Evolutionary conservation across 2,113 vertebrate genomes (phyloP), one percentile per base, ranked within the genome.

Genomic region (Aptenodytes forsteri): DNA sequence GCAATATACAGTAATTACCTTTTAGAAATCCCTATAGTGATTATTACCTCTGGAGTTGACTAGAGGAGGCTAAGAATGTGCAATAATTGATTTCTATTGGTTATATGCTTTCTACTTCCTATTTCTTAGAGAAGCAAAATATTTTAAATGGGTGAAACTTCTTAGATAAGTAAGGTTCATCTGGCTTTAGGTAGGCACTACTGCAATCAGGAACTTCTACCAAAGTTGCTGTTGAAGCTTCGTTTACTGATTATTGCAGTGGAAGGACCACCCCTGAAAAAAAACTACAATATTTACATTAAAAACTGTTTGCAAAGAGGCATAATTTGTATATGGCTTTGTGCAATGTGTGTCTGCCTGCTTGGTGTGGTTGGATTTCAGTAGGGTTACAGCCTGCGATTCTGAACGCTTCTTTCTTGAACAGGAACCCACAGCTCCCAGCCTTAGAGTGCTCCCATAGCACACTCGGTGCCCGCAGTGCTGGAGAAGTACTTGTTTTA

Each of bases 1-100:
- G 96, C 95, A 97, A 98, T 95, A 97, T 96, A 97, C 90, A 97
- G 96, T 97, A 98, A 98, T 98, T 98, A 98, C 95, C 93, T 98
- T 97, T 97, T 93, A 96, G 94, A 97, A 98, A 93, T 98, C 97
- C 94, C 97, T 93, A 87, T 97, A 97, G 97, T 96, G 97, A 98
- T 97, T 97, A 98, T 97, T 96, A 98, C 90, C 94, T 96, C 96
- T 98, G 89, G 73, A 93, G 95, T 59, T 97, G 85, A 95, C 94
- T 96, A 97, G 94, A 97, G 93, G 64, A 96, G 90, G 85, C 85
- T 96, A 93, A 97, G 94, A 97, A 97, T 95, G 77, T 79, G 89
- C 80, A 98, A 87, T 96, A 98, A 97, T 95, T 97, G 93, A 98
- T 96, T 97, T 96, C 80, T 97, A 77, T 97, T 97, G 93, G 95